phyloP scores from a whole-genome alignment of 2,797 vertebrate species.

The Botia kubotai region DNA sequence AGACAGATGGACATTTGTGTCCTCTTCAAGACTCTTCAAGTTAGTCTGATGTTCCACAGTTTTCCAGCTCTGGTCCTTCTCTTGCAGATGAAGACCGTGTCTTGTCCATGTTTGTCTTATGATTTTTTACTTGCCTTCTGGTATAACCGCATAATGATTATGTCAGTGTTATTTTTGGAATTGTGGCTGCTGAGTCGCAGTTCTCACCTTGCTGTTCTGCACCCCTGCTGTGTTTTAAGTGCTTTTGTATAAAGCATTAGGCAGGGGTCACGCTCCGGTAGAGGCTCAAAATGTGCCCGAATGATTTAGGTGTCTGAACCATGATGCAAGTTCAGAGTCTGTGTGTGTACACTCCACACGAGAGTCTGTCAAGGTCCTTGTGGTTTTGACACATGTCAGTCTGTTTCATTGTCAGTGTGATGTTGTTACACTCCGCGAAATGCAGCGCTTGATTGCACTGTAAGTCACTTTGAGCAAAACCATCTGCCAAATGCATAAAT shows the following conservation, averaged over 20 bases:
- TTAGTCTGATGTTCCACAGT: no score
- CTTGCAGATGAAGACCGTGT: no score
- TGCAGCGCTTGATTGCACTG: no score
- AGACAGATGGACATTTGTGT: neutral
- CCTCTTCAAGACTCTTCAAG: no score
- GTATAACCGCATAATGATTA: slow-evolving; percentile 29
- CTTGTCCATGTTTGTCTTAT: no score
- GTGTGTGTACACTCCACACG: neutral
- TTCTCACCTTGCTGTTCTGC: slow-evolving; percentile 53
- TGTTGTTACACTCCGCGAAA: neutral
- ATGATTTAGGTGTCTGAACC: slow-evolving; percentile 23
- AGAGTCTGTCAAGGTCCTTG: slow-evolving; percentile 1
- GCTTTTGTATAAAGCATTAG: slow-evolving; percentile 24
- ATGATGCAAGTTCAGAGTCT: neutral
- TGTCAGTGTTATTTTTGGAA: slow-evolving; percentile 39
- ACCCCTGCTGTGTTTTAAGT: slow-evolving; percentile 40
- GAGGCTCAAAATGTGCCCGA: slow-evolving; percentile 7
- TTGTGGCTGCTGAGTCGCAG: neutral
- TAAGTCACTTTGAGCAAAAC: no score
- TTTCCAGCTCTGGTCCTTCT: no score
- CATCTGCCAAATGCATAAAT: no score
- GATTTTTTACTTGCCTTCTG: slow-evolving; percentile 9
- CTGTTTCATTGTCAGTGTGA: slow-evolving; percentile 3
- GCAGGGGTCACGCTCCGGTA: slow-evolving; percentile 2
- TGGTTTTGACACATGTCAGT: slow-evolving; percentile 22